Evolutionary conservation across 2,113 vertebrate genomes (phyloP), one percentile per base, ranked within the genome.

Genomic region (Centrocercus urophasianus): DNA sequence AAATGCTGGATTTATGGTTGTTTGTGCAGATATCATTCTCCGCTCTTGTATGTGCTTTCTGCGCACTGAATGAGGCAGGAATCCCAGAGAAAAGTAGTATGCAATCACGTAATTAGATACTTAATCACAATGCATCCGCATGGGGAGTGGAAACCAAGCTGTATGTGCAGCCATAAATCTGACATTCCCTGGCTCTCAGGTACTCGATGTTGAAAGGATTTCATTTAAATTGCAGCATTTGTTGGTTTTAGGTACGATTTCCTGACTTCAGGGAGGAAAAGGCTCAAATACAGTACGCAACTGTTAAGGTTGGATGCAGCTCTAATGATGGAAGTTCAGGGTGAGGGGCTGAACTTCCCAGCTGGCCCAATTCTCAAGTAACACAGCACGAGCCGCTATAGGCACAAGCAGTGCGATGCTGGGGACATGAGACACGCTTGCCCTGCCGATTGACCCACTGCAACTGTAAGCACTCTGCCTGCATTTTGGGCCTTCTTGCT

Each of bases 1-100:
- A 95, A 92, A 63, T 50, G 43, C 61, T 57, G 45, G 88, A 95
- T 93, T 97, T 93, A 93, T 63, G 69, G 76, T 72, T 77, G 83
- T 61, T 93, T 81, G 80, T 90, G 85, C 88, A 92, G 79, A 75
- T 61, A 38, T 75, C 93, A 76, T 90, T 95, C 70, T 69, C 61
- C 2, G 4, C 36, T 90, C 61, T 81, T 61, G 30, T 72, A 11
- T 97, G 80, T 95, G 70, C 86, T 88, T 88, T 94, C 88, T 82
- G 83, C 54, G 65, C n/a, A 34, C 69, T 73, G 93, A 84, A 61
- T 38, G 54, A 83, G 83, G 69, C 91, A 82, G 80, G 48, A 86
- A 40, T 72, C 59, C 76, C 14, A 8, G 47, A 52, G 88, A 40
- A 95, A 91, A 94, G 27, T 18, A 78, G 69, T 12, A 70, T 6